Percentiles rank a stretch among this genome's conserved stretches.
These are phyloP conservation scores for Ptilodon capucinus DNA, from an alignment of 2,888 invertebrate genomes.

Conservation along the genomic window DNA sequence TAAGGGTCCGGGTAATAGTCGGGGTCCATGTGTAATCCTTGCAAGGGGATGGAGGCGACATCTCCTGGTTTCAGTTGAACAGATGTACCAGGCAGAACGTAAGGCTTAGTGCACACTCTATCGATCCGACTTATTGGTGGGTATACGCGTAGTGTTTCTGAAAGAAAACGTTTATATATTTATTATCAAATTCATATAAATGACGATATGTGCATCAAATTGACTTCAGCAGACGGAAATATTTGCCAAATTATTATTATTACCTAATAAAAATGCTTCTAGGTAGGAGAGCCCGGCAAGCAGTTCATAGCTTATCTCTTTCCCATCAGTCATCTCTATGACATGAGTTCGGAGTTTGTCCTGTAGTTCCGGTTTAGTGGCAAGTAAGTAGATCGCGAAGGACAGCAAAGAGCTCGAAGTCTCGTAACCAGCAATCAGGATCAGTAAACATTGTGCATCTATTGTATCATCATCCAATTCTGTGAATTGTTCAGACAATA, in stretches of 20 bases:
- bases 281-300: constrained; percentile 60
- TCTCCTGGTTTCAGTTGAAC: constrained; percentile 71
- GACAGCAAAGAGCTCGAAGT: constrained; percentile 83
- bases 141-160: constrained; percentile 83
- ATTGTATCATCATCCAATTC: constrained; percentile 79
- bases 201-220: too few species aligned
- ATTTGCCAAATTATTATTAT: neutral
- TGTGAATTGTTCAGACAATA: constrained; percentile 37
- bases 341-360: constrained; percentile 70
- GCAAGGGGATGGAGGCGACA: constrained; percentile 67
- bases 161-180: constrained; percentile 27
- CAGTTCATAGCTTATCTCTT: constrained; percentile 64
- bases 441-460: constrained; percentile 82
- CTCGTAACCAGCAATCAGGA: constrained; percentile 84
- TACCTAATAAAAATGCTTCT: constrained; percentile 67
- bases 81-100: constrained; percentile 72
- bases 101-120: constrained; percentile 79
- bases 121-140: constrained; percentile 81
- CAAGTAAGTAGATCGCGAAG: constrained; percentile 79
- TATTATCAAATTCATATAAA: too few species aligned
- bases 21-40: constrained; percentile 80
- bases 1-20: constrained; percentile 80
- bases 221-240: too few species aligned
- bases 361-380: constrained; percentile 72
- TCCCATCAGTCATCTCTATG: constrained; percentile 55